Evolutionary conservation across 2,888 invertebrate genomes (phyloP).

Genomic region (Ferdinandea cuprea): DNA sequence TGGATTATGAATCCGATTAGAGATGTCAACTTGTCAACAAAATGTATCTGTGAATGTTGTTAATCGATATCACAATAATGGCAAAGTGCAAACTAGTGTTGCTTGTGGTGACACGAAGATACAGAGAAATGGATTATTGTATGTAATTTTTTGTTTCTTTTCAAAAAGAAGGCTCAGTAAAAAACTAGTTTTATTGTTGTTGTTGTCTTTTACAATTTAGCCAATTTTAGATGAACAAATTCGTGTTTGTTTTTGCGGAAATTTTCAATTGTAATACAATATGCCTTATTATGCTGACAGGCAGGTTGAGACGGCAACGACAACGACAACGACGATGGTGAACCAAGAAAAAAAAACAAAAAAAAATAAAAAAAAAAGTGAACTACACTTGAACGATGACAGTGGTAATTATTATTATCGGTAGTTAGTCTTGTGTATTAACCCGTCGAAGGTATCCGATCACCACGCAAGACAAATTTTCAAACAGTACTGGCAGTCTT

Average conservation of each 20-base stretch:
- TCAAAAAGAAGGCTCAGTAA: not conserved
- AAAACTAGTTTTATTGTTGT: constrained; percentile 27
- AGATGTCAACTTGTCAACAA: not conserved
- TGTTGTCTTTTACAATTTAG: constrained; percentile 31
- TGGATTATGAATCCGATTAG: not conserved
- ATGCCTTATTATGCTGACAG: constrained; percentile 30
- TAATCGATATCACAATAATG: constrained; percentile 17
- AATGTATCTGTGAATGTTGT: constrained; percentile 25
- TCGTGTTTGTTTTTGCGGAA: constrained; percentile 40
- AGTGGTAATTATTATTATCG: constrained; percentile 35
- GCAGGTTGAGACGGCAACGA: not conserved
- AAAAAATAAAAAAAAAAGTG: not conserved
- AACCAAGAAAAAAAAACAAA: too few relatives aligned
- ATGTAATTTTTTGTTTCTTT: too few relatives aligned
- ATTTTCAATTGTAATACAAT: constrained; percentile 33
- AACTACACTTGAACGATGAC: constrained; percentile 43
- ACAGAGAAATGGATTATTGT: too few relatives aligned
- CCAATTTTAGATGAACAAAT: constrained; percentile 20
- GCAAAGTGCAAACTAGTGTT: too few relatives aligned
- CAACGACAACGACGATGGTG: too few relatives aligned
- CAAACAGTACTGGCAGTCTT: constrained; percentile 62
- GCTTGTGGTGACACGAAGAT: too few relatives aligned
- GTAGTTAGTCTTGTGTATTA: constrained; percentile 44
- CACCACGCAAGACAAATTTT: constrained; percentile 68
- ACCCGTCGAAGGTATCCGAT: constrained; percentile 60